Evolutionary conservation across 2,888 invertebrate species (phyloP), one percentile per base, ranked within the genome.

Genomic region (Caenorhabditis parvicauda): DNA sequence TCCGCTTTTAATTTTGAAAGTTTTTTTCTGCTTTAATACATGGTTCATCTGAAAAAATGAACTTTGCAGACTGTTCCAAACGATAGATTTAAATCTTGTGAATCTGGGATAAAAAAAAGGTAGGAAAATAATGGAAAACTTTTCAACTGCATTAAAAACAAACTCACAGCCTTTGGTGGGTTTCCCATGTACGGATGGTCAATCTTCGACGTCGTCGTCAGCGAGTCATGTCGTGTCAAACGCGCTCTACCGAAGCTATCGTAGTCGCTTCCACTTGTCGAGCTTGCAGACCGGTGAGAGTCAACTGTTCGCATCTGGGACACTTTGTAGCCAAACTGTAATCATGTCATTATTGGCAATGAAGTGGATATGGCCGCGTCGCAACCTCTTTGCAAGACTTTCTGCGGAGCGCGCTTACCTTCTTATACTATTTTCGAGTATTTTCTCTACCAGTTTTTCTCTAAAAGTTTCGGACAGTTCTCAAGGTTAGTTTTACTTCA

Each of bases 221-320:
- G 46, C n/a, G 76, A 76, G 47, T 79, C 79, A 50, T 79, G 78
- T n/a, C 79, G 42, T 1, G 72, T 70, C 38, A 70, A 37, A 21
- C 70, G 41, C 14, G 72, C 70, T 50, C 69, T 42, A 17, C 70
- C 72, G 53, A 64, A 70, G 37, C 63, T 65, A 44, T 70, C 70
- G 45, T 70, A 70, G 39, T 72, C 72, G 14, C 70, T 70, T 3
- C 68, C 68, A n/a, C 63, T 61, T 7, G 68, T 70, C 1, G 67
- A 67, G 35, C 70, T 67, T 2, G 73, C 68, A 7, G 70, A 69
- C 24, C 66, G 66, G 43, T 71, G 70, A n/a, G 68, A 54, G 37
- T 75, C 73, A n/a, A 54, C 55, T 35, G 72, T 24, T 24, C 60
- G 45, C 25, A 69, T 52, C 48, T 62, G 53, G 12, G 76, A 64